phyloP scores from a whole-genome alignment of 2,113 vertebrate species.

The Marcusenius ussheri region DNA sequence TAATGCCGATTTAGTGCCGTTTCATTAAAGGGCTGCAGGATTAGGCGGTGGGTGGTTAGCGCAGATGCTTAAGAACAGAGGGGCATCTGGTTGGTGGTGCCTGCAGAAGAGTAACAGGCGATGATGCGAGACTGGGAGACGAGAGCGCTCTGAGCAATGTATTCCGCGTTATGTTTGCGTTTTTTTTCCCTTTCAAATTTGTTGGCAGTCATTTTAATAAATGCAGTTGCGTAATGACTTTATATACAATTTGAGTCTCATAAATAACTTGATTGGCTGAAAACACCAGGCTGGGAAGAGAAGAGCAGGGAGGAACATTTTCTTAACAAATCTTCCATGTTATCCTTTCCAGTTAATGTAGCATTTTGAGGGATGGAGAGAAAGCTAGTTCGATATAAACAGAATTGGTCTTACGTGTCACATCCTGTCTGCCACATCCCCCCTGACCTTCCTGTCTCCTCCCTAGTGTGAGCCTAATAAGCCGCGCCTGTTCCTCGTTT shows the following conservation, averaged over 20 bases:
- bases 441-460: neutral
- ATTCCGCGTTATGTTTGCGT: neutral
- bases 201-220: slow-evolving; percentile 2
- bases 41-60: slow-evolving; percentile 2
- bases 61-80: slow-evolving; percentile 9
- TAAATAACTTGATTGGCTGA: neutral
- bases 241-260: slow-evolving; percentile 6
- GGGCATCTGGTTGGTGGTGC: slow-evolving; percentile 4
- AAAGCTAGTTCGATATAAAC: neutral
- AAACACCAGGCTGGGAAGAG: neutral
- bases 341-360: neutral
- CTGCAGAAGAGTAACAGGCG: neutral
- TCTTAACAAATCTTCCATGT: neutral
- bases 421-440: neutral
- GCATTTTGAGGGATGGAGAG: neutral
- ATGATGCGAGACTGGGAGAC: neutral
- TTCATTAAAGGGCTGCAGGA: neutral
- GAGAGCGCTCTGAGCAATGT: neutral
- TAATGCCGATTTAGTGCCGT: neutral
- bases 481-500: too few relatives aligned
- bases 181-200: neutral
- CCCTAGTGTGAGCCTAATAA: neutral
- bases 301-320: neutral
- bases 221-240: neutral
- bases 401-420: neutral